phyloP scores from a whole-genome alignment of 2,113 vertebrate genomes.

The Brienomyrus longianalis region DNA sequence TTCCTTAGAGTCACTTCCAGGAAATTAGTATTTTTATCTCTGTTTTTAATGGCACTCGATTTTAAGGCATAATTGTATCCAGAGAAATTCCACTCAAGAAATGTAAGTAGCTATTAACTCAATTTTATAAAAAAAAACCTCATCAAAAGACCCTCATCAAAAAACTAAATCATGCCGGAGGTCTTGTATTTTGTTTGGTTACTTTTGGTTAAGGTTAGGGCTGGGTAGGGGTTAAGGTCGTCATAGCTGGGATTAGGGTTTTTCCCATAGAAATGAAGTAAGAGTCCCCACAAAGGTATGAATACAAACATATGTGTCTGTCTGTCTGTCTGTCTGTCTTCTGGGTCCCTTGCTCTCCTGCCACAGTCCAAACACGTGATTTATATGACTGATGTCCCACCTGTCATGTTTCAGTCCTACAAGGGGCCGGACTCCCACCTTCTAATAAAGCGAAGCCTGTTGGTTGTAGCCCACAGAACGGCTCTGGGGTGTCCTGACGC shows the following conservation, averaged over 20 bases:
- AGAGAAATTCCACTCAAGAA: too few species aligned
- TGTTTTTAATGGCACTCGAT: background rate
- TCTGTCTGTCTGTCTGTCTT: background rate
- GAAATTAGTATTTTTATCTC: background rate
- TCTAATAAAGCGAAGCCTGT: background rate
- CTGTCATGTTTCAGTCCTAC: background rate
- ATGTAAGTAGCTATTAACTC: background rate
- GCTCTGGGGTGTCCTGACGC: background rate
- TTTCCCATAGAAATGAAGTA: background rate
- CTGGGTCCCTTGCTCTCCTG: background rate
- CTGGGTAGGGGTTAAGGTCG: too few species aligned
- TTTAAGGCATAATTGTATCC: background rate
- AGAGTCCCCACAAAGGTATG: background rate
- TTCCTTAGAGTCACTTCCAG: background rate
- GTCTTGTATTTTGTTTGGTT: background rate
- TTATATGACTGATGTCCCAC: background rate
- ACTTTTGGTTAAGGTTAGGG: background rate
- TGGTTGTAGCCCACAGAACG: too few species aligned
- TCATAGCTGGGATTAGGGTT: background rate
- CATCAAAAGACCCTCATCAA: background rate
- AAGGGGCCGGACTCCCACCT: background rate
- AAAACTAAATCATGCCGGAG: background rate
- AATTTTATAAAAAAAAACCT: background rate
- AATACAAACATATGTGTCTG: background rate
- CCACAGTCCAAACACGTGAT: background rate